These are phyloP conservation scores for Hiodon alosoides DNA, from an alignment of 2,113 vertebrate species.

Conservation along the genomic window DNA sequence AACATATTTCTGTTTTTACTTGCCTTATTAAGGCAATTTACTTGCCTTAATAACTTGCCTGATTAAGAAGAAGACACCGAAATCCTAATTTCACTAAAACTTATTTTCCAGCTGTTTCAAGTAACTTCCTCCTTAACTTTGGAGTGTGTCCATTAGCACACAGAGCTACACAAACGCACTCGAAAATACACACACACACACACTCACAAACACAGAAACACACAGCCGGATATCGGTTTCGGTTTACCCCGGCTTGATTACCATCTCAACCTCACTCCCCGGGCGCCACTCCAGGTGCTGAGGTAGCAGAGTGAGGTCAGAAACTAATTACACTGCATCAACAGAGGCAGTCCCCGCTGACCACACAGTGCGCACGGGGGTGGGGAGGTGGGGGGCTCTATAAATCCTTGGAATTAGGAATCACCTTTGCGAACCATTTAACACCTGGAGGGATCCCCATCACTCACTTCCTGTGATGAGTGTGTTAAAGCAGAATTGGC, in stretches of 20 bases:
- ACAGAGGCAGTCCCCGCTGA: not conserved
- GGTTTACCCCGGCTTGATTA: constrained; percentile 46
- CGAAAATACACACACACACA: not conserved
- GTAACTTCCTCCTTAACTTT: not conserved
- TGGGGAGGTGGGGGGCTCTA: too few relatives aligned
- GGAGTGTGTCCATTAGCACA: not conserved
- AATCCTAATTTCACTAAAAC: too few relatives aligned
- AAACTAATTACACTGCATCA: constrained; percentile 23
- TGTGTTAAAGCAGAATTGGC: too few relatives aligned
- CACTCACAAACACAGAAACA: not conserved
- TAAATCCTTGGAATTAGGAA: too few relatives aligned
- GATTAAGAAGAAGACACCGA: too few relatives aligned
- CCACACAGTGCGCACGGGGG: not conserved
- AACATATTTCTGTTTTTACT: not conserved
- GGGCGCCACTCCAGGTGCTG: constrained; percentile 46
- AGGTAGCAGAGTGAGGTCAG: constrained; percentile 35
- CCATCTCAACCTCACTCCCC: constrained; percentile 44
- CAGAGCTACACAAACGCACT: not conserved
- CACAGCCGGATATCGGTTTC: constrained; percentile 38
- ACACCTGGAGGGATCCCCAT: too few relatives aligned
- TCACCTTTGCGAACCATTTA: too few relatives aligned
- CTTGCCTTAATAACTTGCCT: too few relatives aligned
- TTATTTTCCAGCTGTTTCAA: too few relatives aligned
- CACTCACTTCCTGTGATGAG: too few relatives aligned
- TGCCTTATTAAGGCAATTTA: too few relatives aligned